These are phyloP conservation scores for Orthosia gothica DNA, from an alignment of 2,888 invertebrate genomes.

Conservation along the genomic window DNA sequence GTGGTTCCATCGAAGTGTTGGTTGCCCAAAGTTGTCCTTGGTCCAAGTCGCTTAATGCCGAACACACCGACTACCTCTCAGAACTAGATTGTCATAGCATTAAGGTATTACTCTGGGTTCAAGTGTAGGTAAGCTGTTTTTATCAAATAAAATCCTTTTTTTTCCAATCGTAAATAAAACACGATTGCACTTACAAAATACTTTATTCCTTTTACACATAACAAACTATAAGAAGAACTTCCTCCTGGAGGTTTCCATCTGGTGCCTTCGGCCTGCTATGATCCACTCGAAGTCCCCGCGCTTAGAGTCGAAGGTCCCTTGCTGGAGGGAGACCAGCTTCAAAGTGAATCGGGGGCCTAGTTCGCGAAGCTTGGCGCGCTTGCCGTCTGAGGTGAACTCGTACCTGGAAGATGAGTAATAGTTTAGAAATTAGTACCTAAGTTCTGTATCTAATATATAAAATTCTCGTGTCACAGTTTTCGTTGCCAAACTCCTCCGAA, in stretches of 20 bases:
- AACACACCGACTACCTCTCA: too few relatives aligned
- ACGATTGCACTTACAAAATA: slow-evolving; percentile 53
- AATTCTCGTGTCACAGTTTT: too few relatives aligned
- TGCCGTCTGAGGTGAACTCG: slow-evolving; percentile 96
- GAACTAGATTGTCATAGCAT: too few relatives aligned
- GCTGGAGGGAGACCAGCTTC: slow-evolving; percentile 97
- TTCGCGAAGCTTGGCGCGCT: slow-evolving; percentile 95
- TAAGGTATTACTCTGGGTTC: too few relatives aligned
- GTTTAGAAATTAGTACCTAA: too few relatives aligned
- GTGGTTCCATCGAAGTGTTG: too few relatives aligned
- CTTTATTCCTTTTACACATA: slow-evolving; percentile 56
- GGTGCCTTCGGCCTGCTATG: slow-evolving; percentile 96
- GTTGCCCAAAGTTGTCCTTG: too few relatives aligned
- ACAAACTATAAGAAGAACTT: slow-evolving; percentile 96
- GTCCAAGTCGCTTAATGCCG: too few relatives aligned
- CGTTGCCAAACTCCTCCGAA: too few relatives aligned
- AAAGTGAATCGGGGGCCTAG: slow-evolving; percentile 99
- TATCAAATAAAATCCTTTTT: too few relatives aligned
- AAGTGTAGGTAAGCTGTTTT: too few relatives aligned
- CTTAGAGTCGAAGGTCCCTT: slow-evolving; percentile 99
- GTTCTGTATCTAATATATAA: too few relatives aligned
- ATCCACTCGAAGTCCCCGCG: slow-evolving; percentile 99
- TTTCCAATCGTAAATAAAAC: slow-evolving; percentile 12
- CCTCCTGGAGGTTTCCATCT: slow-evolving; percentile 98
- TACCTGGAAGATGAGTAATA: slow-evolving; percentile 91